Conservation (phyloP, 1,140 invertebrate genomes). For the Tetragonula clypearis region DNA sequence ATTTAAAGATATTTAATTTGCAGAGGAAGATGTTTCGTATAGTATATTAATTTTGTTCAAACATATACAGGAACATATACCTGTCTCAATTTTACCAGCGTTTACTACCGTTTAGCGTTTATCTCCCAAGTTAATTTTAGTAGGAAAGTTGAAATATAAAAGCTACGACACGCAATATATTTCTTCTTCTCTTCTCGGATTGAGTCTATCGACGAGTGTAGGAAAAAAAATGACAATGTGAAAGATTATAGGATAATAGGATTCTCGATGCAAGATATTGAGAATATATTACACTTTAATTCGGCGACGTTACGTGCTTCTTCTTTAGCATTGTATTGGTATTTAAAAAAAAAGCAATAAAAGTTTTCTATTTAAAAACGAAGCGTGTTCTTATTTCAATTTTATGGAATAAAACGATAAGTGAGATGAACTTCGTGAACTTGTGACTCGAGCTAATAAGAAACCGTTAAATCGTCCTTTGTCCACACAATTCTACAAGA, state of each 20-base stretch:
- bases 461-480: too few species aligned
- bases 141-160: background rate
- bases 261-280: background rate
- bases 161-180: background rate
- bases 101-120: background rate
- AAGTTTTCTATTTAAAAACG: background rate
- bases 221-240: background rate
- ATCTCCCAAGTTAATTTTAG: background rate
- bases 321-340: constrained; percentile 4
- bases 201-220: too few species aligned
- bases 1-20: background rate
- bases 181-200: background rate
- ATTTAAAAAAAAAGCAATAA: constrained; percentile 19
- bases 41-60: background rate
- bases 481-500: too few species aligned
- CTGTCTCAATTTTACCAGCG: background rate
- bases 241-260: background rate
- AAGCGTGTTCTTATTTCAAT: background rate
- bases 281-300: background rate
- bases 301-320: background rate
- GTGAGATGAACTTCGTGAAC: too few species aligned
- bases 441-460: too few species aligned
- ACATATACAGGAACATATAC: background rate
- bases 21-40: background rate
- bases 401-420: background rate